Evolutionary conservation across 2,888 invertebrate species (phyloP).

Genomic region (Acrocyrtus sp.): DNA sequence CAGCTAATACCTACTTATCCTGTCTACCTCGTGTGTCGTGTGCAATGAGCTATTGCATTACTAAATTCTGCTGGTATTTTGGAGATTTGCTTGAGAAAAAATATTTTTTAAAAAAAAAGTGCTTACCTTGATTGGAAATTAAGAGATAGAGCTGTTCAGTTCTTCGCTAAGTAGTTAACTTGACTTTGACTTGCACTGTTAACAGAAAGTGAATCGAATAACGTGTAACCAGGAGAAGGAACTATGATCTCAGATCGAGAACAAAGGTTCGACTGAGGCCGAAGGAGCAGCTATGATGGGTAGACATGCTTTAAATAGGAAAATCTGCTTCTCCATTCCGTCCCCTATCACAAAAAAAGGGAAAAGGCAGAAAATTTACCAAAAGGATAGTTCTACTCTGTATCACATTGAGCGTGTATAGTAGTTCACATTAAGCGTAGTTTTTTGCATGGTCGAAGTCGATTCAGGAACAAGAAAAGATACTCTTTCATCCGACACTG

Average conservation of each 20-base stretch:
- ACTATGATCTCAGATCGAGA: constrained; percentile 57
- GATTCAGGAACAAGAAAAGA: constrained; percentile 16
- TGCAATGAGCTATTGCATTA: too few relatives aligned
- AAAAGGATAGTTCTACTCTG: not conserved
- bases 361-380: constrained; percentile 1
- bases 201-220: too few relatives aligned
- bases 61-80: too few relatives aligned
- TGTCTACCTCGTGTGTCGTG: too few relatives aligned
- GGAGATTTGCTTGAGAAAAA: too few relatives aligned
- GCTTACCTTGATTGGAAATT: too few relatives aligned
- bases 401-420: not conserved
- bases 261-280: constrained; percentile 55
- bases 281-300: constrained; percentile 53
- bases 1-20: not conserved
- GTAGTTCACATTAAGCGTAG: not conserved
- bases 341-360: not conserved
- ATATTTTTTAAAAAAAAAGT: too few relatives aligned
- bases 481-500: constrained; percentile 23
- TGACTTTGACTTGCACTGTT: too few relatives aligned
- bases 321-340: not conserved
- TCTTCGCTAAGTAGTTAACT: too few relatives aligned
- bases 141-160: too few relatives aligned
- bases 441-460: constrained; percentile 28
- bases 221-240: constrained; percentile 18
- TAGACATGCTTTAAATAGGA: constrained; percentile 40